phyloP scores from a whole-genome alignment of 2,797 vertebrate species.

The Masticophis lateralis region DNA sequence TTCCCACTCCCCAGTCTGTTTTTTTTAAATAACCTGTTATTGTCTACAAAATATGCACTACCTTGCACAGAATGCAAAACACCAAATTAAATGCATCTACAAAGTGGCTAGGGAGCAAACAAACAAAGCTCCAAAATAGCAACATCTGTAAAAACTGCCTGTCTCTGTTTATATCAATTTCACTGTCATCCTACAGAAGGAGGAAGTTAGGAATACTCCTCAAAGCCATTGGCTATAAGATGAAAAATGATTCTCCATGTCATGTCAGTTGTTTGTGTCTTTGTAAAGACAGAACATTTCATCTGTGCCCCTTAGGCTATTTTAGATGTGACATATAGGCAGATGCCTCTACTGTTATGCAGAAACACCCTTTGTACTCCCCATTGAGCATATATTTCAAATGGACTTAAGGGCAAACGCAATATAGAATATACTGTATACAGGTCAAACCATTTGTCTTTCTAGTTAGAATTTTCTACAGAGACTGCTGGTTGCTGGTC shows the following conservation, averaged over 20 bases:
- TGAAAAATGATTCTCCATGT: background rate
- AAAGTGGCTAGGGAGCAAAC: background rate
- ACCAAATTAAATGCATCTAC: conserved; percentile 21
- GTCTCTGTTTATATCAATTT: conserved; percentile 9
- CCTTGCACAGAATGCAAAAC: background rate
- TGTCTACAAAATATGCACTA: conserved; percentile 9
- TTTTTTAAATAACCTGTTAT: background rate
- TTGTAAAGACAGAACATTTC: background rate
- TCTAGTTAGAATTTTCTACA: background rate
- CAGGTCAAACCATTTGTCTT: background rate
- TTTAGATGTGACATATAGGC: background rate
- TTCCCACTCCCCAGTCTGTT: background rate
- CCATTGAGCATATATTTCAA: background rate
- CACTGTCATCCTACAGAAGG: background rate
- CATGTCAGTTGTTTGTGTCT: background rate
- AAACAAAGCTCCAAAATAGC: conserved; percentile 19
- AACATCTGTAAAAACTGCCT: background rate
- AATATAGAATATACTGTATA: background rate
- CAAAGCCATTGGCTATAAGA: background rate
- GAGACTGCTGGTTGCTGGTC: background rate
- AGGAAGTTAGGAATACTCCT: background rate
- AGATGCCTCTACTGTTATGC: background rate
- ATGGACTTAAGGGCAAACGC: background rate
- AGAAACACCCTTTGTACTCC: background rate
- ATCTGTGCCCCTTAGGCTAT: background rate